Base-by-base conservation (phyloP, 2,888 invertebrate species). In the Scaptodrosophila latifasciaeformis region DNA sequence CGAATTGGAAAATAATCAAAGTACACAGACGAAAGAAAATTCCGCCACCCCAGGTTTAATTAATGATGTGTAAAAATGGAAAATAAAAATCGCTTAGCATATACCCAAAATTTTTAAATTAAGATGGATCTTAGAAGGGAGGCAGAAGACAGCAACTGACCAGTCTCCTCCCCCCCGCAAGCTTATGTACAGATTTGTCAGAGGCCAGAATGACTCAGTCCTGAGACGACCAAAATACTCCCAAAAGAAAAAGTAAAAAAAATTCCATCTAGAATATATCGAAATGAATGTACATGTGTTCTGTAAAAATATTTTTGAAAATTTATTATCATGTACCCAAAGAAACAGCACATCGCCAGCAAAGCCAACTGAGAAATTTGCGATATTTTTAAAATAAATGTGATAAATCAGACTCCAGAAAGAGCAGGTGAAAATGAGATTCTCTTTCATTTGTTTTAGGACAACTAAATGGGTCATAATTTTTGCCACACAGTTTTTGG, bases 41-140 rank as follows among this genome's bases (percentile, higher is more conserved):
- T n/a, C n/a, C n/a, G n/a, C n/a, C n/a, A n/a, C n/a, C 52, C 76
- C 69, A 79, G 72, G 79, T 66, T 74, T 74, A 7, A 76, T 71
- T 74, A 74, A 74, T 74, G 72, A 74, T 75, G 60, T 71, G 72
- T 71, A 76, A 67, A 71, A 77, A 75, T 68, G 51, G 46, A 63
- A 78, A 70, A 37, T 37, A 62, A 59, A 71, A 79, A 71, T 71
- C 15, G 47, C 62, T 78, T 50, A 39, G 29, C n/a, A 2, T 2
- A 29, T 31, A 44, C 7, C 5, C 63, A 62, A 46, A 17, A 62
- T 47, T 54, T 7, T 7, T 7, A n/a, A n/a, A 24, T 15, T 35
- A 17, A 15, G 6, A n/a, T 5, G 35, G 3, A 13, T 35, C 13
- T 30, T 10, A 30, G 10, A n/a, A 6, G 30, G n/a, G 1, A n/a